phyloP scores from a whole-genome alignment of 2,113 vertebrate species.

The Oryzias curvinotus region DNA sequence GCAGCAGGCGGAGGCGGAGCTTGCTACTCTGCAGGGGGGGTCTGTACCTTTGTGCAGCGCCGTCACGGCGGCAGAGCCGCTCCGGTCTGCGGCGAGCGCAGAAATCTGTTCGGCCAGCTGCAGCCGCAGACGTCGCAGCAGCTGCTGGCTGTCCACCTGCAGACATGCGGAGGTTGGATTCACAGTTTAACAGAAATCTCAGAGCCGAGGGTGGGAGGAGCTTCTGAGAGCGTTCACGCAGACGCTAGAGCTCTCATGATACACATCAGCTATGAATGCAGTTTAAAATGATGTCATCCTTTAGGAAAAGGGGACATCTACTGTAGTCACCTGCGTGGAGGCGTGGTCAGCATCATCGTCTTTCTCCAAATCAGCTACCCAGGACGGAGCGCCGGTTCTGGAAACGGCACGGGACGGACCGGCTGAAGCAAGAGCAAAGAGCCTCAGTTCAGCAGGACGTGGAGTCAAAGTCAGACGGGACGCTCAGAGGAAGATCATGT shows the following conservation, averaged over 20 bases:
- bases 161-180: background rate
- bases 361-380: conserved; percentile 47
- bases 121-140: conserved; percentile 48
- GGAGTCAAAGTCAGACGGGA: too few relatives aligned
- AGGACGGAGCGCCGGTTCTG: conserved; percentile 36
- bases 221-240: too few relatives aligned
- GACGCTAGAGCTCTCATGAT: too few relatives aligned
- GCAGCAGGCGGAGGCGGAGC: background rate
- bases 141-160: conserved; percentile 22
- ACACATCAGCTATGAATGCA: too few relatives aligned
- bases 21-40: background rate
- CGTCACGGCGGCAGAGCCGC: background rate
- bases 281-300: background rate
- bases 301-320: background rate
- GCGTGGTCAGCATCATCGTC: conserved; percentile 4
- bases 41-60: conserved; percentile 44
- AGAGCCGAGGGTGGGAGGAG: too few relatives aligned
- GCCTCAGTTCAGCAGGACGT: too few relatives aligned
- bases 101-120: conserved; percentile 64
- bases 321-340: conserved; percentile 19
- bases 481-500: too few relatives aligned
- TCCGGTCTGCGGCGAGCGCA: conserved; percentile 25
- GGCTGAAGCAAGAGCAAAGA: background rate
- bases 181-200: too few relatives aligned
- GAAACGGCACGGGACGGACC: conserved; percentile 3